These are phyloP conservation scores for Labeo calbasu DNA, from an alignment of 2,797 vertebrate species.

Conservation along the genomic window DNA sequence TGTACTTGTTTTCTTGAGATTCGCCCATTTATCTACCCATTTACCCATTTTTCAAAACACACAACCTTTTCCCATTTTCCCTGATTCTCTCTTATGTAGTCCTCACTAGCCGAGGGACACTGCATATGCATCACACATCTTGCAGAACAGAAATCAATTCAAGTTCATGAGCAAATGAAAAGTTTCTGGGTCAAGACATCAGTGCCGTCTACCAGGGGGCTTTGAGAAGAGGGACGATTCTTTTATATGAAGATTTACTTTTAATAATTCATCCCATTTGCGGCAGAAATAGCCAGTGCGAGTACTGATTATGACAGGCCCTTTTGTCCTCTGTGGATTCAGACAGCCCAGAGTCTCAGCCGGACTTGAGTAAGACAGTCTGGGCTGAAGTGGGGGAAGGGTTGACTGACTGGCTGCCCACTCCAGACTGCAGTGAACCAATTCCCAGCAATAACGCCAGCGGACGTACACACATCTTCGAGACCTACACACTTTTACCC, in stretches of 20 bases:
- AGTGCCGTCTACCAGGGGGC: slow-evolving; percentile 29
- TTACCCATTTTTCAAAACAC: neutral
- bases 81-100: neutral
- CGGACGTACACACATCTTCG: neutral
- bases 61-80: neutral
- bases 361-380: slow-evolving; percentile 49
- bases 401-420: slow-evolving; percentile 46
- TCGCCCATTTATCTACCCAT: neutral
- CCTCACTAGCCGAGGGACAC: neutral
- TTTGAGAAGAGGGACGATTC: slow-evolving; percentile 25
- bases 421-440: slow-evolving; percentile 40
- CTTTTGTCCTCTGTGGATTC: slow-evolving; percentile 58
- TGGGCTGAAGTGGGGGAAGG: slow-evolving; percentile 50
- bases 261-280: slow-evolving; percentile 50
- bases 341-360: slow-evolving; percentile 52
- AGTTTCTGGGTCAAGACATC: slow-evolving; percentile 41
- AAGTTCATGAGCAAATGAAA: slow-evolving; percentile 38
- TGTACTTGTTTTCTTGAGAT: neutral
- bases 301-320: slow-evolving; percentile 51
- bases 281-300: slow-evolving; percentile 32
- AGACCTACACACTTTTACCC: slow-evolving; percentile 23
- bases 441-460: slow-evolving; percentile 37
- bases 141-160: slow-evolving; percentile 31
- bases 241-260: slow-evolving; percentile 32
- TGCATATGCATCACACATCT: slow-evolving; percentile 20